These are phyloP conservation scores for Odontocerum albicorne DNA, from an alignment of 2,888 invertebrate species.

Conservation along the genomic window DNA sequence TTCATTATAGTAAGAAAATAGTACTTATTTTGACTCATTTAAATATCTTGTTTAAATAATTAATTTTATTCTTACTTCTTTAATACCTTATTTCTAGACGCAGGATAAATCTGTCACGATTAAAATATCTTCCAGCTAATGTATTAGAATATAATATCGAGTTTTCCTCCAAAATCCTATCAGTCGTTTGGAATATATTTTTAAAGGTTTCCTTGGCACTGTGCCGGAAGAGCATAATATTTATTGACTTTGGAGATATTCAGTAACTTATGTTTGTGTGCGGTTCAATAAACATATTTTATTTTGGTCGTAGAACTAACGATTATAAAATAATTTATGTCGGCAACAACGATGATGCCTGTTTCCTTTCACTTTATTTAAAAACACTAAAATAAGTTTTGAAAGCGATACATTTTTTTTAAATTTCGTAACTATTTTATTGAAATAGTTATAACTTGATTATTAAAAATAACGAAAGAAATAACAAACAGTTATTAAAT, in stretches of 20 bases:
- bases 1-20: too few relatives aligned
- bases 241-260: slow-evolving; percentile 27
- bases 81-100: background rate
- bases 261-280: slow-evolving; percentile 10
- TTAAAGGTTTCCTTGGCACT: slow-evolving; percentile 28
- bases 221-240: slow-evolving; percentile 24
- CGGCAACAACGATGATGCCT: too few relatives aligned
- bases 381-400: too few relatives aligned
- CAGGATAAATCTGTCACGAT: slow-evolving; percentile 24
- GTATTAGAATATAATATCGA: slow-evolving; percentile 8
- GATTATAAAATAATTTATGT: too few relatives aligned
- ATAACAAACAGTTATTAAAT: too few relatives aligned
- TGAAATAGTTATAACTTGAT: too few relatives aligned
- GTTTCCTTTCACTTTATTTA: too few relatives aligned
- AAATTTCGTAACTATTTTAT: too few relatives aligned
- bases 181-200: slow-evolving; percentile 28
- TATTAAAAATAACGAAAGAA: too few relatives aligned
- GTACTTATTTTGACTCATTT: too few relatives aligned
- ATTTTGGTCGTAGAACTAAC: background rate
- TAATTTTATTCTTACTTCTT: background rate
- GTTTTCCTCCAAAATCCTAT: slow-evolving; percentile 21
- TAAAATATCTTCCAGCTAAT: slow-evolving; percentile 16
- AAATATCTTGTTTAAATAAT: too few relatives aligned
- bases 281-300: slow-evolving; percentile 6
- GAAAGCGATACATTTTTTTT: too few relatives aligned